These are phyloP conservation scores for Drosophila orosa DNA, from an alignment of 1,140 invertebrate genomes.

Conservation along the genomic window DNA sequence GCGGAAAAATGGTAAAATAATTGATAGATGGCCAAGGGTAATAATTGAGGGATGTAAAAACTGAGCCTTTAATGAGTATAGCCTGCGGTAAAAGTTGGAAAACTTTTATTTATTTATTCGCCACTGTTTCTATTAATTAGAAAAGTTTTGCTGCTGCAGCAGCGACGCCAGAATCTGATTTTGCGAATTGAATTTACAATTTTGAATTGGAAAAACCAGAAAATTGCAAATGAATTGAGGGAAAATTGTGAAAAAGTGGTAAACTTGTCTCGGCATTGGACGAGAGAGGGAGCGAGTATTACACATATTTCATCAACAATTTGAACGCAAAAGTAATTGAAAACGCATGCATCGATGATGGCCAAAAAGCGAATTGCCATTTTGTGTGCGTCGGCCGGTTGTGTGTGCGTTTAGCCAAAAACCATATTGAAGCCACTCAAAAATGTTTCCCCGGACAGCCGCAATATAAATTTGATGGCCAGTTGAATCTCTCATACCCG, in stretches of 20 bases:
- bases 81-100: constrained; percentile 49
- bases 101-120: constrained; percentile 48
- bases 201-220: constrained; percentile 35
- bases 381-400: constrained; percentile 15
- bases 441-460: constrained; percentile 36
- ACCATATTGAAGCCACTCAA: constrained; percentile 48
- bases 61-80: constrained; percentile 56
- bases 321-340: constrained; percentile 58
- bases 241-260: constrained; percentile 34
- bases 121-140: constrained; percentile 61
- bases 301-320: constrained; percentile 57
- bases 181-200: constrained; percentile 61
- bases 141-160: constrained; percentile 51
- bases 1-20: constrained; percentile 70
- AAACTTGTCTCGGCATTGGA: constrained; percentile 31
- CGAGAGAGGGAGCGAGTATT: constrained; percentile 22
- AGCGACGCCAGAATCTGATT: constrained; percentile 16
- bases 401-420: constrained; percentile 18
- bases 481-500: neutral
- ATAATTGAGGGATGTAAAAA: constrained; percentile 6
- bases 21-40: constrained; percentile 63
- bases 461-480: constrained; percentile 57
- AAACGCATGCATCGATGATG: constrained; percentile 61
- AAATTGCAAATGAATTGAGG: constrained; percentile 31
- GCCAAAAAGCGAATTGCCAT: constrained; percentile 52